Evolutionary conservation across 2,888 invertebrate genomes (phyloP).

Genomic region (Cantharis rufa): DNA sequence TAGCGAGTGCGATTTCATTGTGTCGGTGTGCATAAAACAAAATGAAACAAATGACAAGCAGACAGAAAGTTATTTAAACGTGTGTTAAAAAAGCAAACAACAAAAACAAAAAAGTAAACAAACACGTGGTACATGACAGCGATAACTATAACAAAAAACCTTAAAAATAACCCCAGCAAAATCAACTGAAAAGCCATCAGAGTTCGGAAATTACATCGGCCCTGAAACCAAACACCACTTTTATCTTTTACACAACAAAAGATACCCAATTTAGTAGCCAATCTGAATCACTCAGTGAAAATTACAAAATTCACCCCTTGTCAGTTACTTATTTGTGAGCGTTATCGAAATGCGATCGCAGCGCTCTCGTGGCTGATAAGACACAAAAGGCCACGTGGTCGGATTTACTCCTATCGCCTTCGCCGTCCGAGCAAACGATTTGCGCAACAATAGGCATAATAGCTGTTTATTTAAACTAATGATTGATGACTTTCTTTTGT

Average conservation of each 20-base stretch:
- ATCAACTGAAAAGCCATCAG: constrained; percentile 42
- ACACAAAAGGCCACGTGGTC: constrained; percentile 37
- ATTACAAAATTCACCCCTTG: constrained; percentile 44
- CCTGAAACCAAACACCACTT: constrained; percentile 45
- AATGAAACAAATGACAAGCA: constrained; percentile 32
- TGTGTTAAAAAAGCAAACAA: constrained; percentile 37
- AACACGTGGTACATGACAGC: constrained; percentile 52
- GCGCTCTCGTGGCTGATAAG: constrained; percentile 37
- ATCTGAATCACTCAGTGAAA: constrained; percentile 45
- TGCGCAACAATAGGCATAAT: constrained; percentile 44
- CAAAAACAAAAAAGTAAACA: constrained; percentile 38
- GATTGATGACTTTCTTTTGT: constrained; percentile 50
- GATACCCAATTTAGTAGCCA: constrained; percentile 43
- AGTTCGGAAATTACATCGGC: constrained; percentile 49
- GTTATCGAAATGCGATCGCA: constrained; percentile 46
- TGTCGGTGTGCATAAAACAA: constrained; percentile 38
- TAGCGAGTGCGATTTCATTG: constrained; percentile 18
- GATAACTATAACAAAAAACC: constrained; percentile 46
- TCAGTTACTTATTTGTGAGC: constrained; percentile 43
- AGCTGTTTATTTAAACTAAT: constrained; percentile 50
- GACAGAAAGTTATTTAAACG: constrained; percentile 45
- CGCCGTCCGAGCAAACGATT: constrained; percentile 35
- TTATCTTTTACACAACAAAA: constrained; percentile 40
- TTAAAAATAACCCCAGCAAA: constrained; percentile 45
- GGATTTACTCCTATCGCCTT: constrained; percentile 34